Conservation (phyloP, 2,113 vertebrate species). For the Saiga tatarica region DNA sequence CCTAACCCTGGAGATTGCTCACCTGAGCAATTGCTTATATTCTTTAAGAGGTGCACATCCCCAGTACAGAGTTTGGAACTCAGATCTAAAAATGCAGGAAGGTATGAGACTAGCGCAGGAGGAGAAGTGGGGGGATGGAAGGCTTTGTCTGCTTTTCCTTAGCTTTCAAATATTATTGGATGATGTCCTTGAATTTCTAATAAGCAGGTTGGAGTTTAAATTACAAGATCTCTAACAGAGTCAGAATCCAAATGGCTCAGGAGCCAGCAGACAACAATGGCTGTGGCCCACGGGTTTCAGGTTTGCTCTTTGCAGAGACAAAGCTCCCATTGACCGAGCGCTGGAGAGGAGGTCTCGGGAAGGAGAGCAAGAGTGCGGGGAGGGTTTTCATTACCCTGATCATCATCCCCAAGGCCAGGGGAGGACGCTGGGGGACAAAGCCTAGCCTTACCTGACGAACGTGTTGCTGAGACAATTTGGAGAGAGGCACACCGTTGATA, state of each 20-base stretch:
- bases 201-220: slow-evolving; percentile 85
- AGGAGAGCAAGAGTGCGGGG: slow-evolving; percentile 70
- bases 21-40: background rate
- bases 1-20: background rate
- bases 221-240: slow-evolving; percentile 85
- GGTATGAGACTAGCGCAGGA: background rate
- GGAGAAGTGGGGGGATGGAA: slow-evolving; percentile 15
- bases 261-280: slow-evolving; percentile 87
- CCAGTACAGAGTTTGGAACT: background rate
- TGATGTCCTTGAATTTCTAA: slow-evolving; percentile 86
- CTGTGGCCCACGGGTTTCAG: slow-evolving; percentile 86
- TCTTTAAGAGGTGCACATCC: slow-evolving; percentile 59
- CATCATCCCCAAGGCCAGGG: slow-evolving; percentile 46
- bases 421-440: background rate
- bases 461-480: background rate
- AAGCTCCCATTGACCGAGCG: slow-evolving; percentile 88
- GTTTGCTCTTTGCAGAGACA: slow-evolving; percentile 85
- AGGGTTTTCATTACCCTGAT: slow-evolving; percentile 83
- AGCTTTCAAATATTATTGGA: slow-evolving; percentile 76
- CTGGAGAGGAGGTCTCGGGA: background rate
- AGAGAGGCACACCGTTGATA: background rate
- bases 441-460: background rate
- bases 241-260: slow-evolving; percentile 81
- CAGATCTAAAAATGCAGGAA: background rate
- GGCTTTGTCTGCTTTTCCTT: background rate